These are phyloP conservation scores for Chrysotoxum bicinctum DNA, from an alignment of 2,888 invertebrate genomes.

Conservation along the genomic window DNA sequence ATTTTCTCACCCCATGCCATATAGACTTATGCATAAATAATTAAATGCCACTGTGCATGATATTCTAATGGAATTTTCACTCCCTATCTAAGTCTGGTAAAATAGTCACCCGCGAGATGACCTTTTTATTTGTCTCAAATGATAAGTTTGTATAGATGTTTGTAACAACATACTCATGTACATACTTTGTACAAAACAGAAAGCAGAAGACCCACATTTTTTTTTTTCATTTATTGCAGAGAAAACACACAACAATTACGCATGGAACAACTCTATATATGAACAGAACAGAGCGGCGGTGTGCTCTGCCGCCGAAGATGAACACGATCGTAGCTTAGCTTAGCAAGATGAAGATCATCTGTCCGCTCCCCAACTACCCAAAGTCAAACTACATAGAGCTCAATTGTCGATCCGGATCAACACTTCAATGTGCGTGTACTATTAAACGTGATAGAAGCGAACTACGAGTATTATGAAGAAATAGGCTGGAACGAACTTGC, in stretches of 20 bases:
- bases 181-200: not conserved
- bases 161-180: conserved; percentile 3
- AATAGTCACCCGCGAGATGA: conserved; percentile 53
- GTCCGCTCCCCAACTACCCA: conserved; percentile 45
- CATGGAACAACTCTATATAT: conserved; percentile 55
- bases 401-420: conserved; percentile 66
- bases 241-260: conserved; percentile 53
- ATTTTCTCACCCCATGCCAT: conserved; percentile 42
- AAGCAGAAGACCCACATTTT: conserved; percentile 47
- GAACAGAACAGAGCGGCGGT: not conserved
- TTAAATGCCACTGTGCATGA: conserved; percentile 35
- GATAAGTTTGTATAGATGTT: conserved; percentile 44
- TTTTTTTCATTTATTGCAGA: not conserved
- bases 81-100: conserved; percentile 46
- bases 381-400: conserved; percentile 38
- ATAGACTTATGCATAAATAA: conserved; percentile 8
- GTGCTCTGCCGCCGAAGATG: conserved; percentile 14
- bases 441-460: conserved; percentile 12
- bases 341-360: conserved; percentile 54
- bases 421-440: conserved; percentile 67
- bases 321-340: conserved; percentile 29
- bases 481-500: not conserved
- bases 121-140: conserved; percentile 60
- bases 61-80: conserved; percentile 36
- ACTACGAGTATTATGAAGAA: conserved; percentile 11